These are phyloP conservation scores for Podarcis cretensis DNA, from an alignment of 2,113 vertebrate genomes.

Conservation along the genomic window DNA sequence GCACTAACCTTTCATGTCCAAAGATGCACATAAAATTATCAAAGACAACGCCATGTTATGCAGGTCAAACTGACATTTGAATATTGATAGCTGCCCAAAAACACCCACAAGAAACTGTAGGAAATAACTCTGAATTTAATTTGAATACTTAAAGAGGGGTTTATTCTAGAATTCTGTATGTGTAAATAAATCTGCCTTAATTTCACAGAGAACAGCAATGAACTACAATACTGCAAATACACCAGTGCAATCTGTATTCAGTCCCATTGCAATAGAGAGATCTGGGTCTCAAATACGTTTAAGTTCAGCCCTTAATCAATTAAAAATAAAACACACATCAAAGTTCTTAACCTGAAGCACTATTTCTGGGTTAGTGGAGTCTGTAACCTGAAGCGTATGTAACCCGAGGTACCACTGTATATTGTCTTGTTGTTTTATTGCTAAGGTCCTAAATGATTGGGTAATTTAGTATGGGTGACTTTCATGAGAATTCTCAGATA, in stretches of 20 bases:
- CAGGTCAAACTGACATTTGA: conserved; percentile 10
- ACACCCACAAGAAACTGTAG: not conserved
- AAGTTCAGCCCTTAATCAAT: not conserved
- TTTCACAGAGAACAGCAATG: not conserved
- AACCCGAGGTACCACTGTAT: too few relatives aligned
- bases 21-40: conserved; percentile 49
- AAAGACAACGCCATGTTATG: conserved; percentile 17
- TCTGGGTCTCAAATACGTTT: not conserved
- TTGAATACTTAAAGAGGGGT: not conserved
- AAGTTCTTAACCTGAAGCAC: too few relatives aligned
- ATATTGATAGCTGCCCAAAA: not conserved
- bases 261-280: not conserved
- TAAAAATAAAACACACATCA: conserved; percentile 19
- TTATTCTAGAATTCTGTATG: not conserved
- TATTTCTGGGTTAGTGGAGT: too few relatives aligned
- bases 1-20: conserved; percentile 58
- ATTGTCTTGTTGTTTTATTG: too few relatives aligned
- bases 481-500: too few relatives aligned
- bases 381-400: too few relatives aligned
- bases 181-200: conserved; percentile 16
- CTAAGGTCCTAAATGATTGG: too few relatives aligned
- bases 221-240: not conserved
- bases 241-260: conserved; percentile 7
- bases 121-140: not conserved
- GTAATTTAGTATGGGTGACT: too few relatives aligned